phyloP scores from a whole-genome alignment of 2,797 vertebrate species.

The Philypnodon macrostomus region DNA sequence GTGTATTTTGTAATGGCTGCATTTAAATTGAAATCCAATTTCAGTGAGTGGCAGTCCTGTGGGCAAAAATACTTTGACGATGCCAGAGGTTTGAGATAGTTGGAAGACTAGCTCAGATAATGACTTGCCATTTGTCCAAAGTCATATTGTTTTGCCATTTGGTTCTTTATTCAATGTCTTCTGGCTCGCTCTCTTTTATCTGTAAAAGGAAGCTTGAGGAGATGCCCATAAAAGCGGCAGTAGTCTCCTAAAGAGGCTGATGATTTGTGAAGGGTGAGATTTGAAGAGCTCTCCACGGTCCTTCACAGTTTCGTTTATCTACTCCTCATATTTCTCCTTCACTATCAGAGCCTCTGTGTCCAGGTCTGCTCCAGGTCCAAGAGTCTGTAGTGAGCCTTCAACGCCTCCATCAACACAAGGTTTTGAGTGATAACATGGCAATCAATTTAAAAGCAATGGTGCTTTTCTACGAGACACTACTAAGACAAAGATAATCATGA shows the following conservation, averaged over 20 bases:
- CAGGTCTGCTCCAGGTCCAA: conserved; percentile 40
- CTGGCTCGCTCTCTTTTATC: conserved; percentile 25
- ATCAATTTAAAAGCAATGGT: no score
- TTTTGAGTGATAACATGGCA: conserved; percentile 46
- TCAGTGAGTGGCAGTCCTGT: no score
- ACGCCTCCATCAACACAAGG: conserved; percentile 32
- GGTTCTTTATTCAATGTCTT: conserved; percentile 29
- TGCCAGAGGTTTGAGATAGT: no score
- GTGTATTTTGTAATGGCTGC: no score
- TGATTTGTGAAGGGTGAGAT: conserved; percentile 69
- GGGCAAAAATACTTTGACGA: no score
- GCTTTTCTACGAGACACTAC: no score
- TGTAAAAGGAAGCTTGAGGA: conserved; percentile 14
- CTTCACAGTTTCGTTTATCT: conserved; percentile 70
- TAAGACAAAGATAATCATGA: no score
- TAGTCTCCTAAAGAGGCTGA: conserved; percentile 41
- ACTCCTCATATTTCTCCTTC: conserved; percentile 73
- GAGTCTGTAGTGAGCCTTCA: conserved; percentile 38
- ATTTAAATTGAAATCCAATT: no score
- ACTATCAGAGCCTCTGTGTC: conserved; percentile 58
- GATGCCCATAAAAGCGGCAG: background rate
- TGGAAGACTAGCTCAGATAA: no score
- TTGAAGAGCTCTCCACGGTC: conserved; percentile 47
- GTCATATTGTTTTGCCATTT: no score
- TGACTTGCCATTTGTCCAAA: no score